Base-by-base conservation (phyloP, 2,797 vertebrate genomes). In the Ceyx erithaca region DNA sequence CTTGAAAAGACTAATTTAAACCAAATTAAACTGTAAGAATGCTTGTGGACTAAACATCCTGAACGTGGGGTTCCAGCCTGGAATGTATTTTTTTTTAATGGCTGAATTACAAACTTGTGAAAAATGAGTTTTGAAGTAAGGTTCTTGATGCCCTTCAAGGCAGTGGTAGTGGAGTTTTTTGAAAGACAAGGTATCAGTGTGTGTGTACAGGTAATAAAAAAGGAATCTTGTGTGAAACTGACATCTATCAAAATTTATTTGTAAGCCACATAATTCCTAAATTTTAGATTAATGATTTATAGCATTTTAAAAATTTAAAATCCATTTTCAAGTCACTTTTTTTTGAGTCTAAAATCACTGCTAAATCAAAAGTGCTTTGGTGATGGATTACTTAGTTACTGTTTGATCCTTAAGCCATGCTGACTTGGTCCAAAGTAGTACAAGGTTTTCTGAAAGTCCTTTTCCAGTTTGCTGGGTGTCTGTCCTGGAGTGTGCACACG, bases 1-100 rank as follows among this genome's bases (percentile, higher is more conserved):
- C 35, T 92, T 76, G 46, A 64, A 89, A 93, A 82, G 33, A 40
- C 25, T 68, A 87, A 80, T 85, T 95, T 89, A 90, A 92, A 86
- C 28, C 30, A 91, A 93, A 75, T 73, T 87, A 62, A 87, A 88
- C 35, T 37, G 54, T 70, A 91, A 66, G 21, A 85, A 67, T 45
- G 7, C 51, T 87, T 95, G 33, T 61, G 40, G 37, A 69, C 72
- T 80, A 66, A 79, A 85, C 52, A 33, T 67, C 80, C 26, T 61
- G 33, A 82, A 81, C 23, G 17, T 46, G 20, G 7, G 1, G 9
- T 73, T 89, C 87, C 68, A 89, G 22, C 26, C 69, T 70, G 31
- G 33, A 69, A 30, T 77, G 14, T 66, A 22, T 30, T 33, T 66
- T 61, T 66, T 66, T 93, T 78, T 61, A n/a, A 58, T 70, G 19